Percentiles rank a stretch among this genome's conserved stretches.
Conservation (phyloP, 1,140 invertebrate species). For the Eriosoma lanigerum region DNA sequence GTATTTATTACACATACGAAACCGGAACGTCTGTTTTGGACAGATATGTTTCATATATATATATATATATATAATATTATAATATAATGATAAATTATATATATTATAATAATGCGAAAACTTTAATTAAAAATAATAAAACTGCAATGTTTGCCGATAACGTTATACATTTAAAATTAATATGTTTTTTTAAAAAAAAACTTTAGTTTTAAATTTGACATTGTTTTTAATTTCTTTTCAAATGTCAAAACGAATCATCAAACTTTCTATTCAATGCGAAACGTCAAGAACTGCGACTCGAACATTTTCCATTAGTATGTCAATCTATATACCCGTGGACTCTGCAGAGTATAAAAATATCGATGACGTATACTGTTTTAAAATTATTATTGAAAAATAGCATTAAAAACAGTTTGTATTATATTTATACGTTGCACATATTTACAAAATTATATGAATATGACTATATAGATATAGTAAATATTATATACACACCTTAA, state of each 20-base stretch:
- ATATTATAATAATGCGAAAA: background rate
- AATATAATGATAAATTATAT: conserved; percentile 8
- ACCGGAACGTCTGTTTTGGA: conserved; percentile 46
- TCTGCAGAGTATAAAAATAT: too few species aligned
- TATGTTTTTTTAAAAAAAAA: too few species aligned
- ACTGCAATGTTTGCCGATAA: too few species aligned
- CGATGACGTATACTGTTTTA: background rate
- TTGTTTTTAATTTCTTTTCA: conserved; percentile 32
- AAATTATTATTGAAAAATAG: background rate
- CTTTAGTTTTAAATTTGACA: conserved; percentile 1
- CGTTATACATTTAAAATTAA: too few species aligned
- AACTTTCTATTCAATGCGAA: conserved; percentile 21
- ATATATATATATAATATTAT: background rate
- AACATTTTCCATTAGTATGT: conserved; percentile 31
- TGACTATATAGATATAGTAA: too few species aligned
- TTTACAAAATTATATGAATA: too few species aligned
- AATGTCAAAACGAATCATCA: conserved; percentile 7
- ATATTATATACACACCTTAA: too few species aligned
- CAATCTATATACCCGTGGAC: background rate
- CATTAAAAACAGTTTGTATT: too few species aligned
- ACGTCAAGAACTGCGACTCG: background rate
- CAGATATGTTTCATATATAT: conserved; percentile 17
- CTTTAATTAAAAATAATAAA: conserved; percentile 5
- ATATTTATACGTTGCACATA: too few species aligned
- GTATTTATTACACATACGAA: background rate